Conservation (phyloP, 2,888 invertebrate species). For the Mythimna pallens region DNA sequence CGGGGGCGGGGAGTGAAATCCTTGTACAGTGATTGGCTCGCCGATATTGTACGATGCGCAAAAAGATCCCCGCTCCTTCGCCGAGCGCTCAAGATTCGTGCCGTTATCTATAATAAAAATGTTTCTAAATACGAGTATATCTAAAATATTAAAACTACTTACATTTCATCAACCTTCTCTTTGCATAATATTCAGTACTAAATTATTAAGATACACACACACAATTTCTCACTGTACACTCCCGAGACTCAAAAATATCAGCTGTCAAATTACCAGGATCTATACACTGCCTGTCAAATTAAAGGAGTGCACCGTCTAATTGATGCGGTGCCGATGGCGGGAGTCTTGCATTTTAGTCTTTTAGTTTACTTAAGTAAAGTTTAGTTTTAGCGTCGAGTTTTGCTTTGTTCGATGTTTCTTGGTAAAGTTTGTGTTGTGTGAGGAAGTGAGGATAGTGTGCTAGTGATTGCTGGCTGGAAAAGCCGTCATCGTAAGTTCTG, state of each 20-base stretch:
- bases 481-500: no score
- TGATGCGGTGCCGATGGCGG: neutral
- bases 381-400: neutral
- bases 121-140: no score
- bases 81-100: no score
- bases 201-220: constrained; percentile 20
- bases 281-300: constrained; percentile 31
- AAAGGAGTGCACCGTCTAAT: neutral
- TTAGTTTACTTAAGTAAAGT: constrained; percentile 8
- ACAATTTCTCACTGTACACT: neutral
- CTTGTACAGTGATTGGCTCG: no score
- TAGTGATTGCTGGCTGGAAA: neutral
- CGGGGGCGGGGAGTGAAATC: no score
- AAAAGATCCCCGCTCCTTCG: no score
- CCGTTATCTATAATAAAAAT: no score
- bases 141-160: neutral
- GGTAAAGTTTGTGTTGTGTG: neutral
- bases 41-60: no score
- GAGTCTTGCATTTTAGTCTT: constrained; percentile 7
- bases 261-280: constrained; percentile 39
- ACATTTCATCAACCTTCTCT: neutral
- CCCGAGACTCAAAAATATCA: constrained; percentile 29
- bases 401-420: constrained; percentile 7
- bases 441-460: no score
- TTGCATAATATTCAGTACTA: neutral